These are phyloP conservation scores for Eristalis tenax DNA, from an alignment of 2,888 invertebrate species.

Conservation along the genomic window DNA sequence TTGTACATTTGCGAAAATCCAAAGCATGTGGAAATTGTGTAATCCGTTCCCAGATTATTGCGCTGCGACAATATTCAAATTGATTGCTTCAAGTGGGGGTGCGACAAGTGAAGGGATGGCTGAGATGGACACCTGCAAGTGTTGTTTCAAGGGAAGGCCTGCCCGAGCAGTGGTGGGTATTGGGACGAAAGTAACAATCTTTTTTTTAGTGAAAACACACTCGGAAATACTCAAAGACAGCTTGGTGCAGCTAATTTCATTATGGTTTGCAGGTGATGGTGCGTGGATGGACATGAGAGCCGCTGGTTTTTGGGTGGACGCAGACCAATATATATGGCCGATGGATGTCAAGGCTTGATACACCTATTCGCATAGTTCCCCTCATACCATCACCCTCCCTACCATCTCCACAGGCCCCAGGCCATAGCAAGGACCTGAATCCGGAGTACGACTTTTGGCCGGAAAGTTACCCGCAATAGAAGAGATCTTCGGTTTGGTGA, in stretches of 20 bases:
- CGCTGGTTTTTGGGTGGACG: constrained; percentile 83
- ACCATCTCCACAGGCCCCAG: constrained; percentile 82
- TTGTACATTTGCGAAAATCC: constrained; percentile 22
- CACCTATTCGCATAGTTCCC: background rate
- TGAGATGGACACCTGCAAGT: constrained; percentile 26
- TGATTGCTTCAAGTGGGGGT: constrained; percentile 30
- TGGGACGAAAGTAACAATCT: too few relatives aligned
- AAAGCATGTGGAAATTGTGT: constrained; percentile 63
- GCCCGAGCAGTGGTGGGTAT: too few relatives aligned
- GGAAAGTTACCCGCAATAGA: constrained; percentile 82
- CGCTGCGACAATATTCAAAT: constrained; percentile 59
- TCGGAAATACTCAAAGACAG: too few relatives aligned
- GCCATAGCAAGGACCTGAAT: constrained; percentile 81
- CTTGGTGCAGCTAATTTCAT: too few relatives aligned
- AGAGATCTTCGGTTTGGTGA: constrained; percentile 83
- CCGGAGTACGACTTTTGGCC: constrained; percentile 82
- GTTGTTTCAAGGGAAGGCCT: background rate
- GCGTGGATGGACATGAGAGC: constrained; percentile 82
- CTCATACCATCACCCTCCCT: background rate
- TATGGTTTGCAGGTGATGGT: constrained; percentile 82
- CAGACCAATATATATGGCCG: constrained; percentile 83
- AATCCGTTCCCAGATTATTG: constrained; percentile 67
- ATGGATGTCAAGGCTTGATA: constrained; percentile 81
- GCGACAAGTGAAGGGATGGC: background rate
- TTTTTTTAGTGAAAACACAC: too few relatives aligned